phyloP scores from a whole-genome alignment of 1,140 invertebrate species.

The Laupala kohalensis region DNA sequence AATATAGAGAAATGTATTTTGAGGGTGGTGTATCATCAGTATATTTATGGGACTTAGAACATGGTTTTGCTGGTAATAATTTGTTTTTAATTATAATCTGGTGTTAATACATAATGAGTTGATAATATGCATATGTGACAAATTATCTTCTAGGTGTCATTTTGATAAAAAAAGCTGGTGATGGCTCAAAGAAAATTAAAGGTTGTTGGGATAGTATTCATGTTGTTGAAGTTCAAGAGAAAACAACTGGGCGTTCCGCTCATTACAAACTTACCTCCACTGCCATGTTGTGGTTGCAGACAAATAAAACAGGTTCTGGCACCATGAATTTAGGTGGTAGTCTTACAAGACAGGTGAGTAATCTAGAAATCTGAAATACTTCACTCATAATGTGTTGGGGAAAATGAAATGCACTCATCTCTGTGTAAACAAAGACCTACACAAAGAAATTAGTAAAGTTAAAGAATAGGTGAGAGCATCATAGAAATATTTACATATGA shows the following conservation, averaged over 20 bases:
- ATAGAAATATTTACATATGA: too few relatives aligned
- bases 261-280: conserved; percentile 99
- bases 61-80: conserved; percentile 78
- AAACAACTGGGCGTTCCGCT: conserved; percentile 80
- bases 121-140: not conserved
- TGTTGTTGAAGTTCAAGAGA: conserved; percentile 96
- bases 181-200: conserved; percentile 94
- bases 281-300: conserved; percentile 98
- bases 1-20: conserved; percentile 99
- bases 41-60: conserved; percentile 98
- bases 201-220: conserved; percentile 99
- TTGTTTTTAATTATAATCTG: not conserved
- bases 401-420: too few relatives aligned
- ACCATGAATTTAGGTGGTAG: conserved; percentile 98
- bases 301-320: conserved; percentile 88
- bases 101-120: not conserved
- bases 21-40: conserved; percentile 99
- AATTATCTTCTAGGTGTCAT: conserved; percentile 62
- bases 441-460: too few relatives aligned
- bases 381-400: too few relatives aligned
- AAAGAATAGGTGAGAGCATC: too few relatives aligned
- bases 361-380: too few relatives aligned
- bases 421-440: too few relatives aligned
- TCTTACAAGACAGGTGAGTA: conserved; percentile 78
- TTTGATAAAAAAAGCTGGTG: conserved; percentile 96